Evolutionary conservation across 2,113 vertebrate genomes (phyloP).

Genomic region (Entelurus aequoreus): DNA sequence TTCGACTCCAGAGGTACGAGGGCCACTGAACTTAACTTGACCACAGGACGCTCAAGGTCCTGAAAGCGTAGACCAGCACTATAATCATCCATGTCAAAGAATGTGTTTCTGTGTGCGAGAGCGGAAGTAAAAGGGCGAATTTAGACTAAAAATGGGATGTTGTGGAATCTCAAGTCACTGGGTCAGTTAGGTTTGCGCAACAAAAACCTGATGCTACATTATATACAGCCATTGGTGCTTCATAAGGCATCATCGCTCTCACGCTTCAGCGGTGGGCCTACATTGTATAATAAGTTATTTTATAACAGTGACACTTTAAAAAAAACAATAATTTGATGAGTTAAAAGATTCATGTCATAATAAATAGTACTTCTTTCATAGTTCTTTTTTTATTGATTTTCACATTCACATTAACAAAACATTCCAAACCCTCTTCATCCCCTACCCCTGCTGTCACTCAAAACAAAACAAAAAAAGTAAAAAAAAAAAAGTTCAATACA

Average conservation of each 20-base stretch:
- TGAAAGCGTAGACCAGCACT: conserved; percentile 37
- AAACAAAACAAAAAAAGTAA: no score
- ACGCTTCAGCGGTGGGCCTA: neutral
- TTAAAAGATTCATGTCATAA: no score
- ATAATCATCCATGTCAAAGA: conserved; percentile 47
- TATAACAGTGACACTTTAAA: no score
- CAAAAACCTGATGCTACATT: conserved; percentile 8
- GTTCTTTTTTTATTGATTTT: no score
- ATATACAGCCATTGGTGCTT: neutral
- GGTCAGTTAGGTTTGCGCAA: conserved; percentile 16
- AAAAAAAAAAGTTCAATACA: no score
- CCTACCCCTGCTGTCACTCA: no score
- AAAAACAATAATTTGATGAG: no score
- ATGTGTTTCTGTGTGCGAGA: conserved; percentile 2
- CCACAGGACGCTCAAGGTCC: conserved; percentile 50
- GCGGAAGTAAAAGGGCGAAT: conserved; percentile 3
- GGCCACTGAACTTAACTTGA: conserved; percentile 41
- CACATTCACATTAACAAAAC: no score
- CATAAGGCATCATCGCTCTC: neutral
- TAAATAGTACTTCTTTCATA: no score
- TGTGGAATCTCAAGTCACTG: conserved; percentile 24
- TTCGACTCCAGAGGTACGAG: conserved; percentile 37
- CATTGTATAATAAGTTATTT: no score
- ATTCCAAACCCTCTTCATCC: no score
- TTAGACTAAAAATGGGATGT: conserved; percentile 13